Evolutionary conservation across 2,113 vertebrate species (phyloP).

Genomic region (Neolamprologus hecqui): DNA sequence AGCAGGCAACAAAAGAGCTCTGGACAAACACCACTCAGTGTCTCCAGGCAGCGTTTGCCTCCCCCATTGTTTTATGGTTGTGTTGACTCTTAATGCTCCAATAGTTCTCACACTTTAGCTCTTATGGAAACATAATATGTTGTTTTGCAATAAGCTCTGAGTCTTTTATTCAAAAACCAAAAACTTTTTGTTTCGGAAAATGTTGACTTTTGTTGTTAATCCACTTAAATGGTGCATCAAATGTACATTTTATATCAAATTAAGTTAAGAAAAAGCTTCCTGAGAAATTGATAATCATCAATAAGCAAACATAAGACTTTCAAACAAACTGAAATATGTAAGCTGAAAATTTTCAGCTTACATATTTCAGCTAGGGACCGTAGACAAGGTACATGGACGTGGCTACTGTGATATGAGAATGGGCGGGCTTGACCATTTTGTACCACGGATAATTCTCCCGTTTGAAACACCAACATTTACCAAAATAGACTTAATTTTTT

Average conservation of each 20-base stretch:
- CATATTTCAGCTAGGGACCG: background rate
- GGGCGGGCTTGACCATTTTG: background rate
- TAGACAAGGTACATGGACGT: background rate
- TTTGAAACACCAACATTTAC: background rate
- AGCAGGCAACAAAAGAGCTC: constrained; percentile 9
- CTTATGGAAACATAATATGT: background rate
- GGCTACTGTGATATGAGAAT: background rate
- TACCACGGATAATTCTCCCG: background rate
- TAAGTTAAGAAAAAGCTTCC: background rate
- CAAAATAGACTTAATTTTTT: background rate
- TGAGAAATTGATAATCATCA: background rate
- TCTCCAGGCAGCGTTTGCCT: background rate
- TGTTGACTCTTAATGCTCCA: background rate
- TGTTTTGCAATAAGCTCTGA: background rate
- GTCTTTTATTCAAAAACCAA: background rate
- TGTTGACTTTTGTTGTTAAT: background rate
- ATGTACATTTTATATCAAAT: background rate
- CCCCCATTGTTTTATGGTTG: constrained; percentile 17
- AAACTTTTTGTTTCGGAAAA: background rate
- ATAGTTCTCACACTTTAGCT: background rate
- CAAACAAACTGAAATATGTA: background rate
- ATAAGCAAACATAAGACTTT: background rate
- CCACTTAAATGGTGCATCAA: background rate
- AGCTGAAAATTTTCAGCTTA: background rate
- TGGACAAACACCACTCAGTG: background rate